These are phyloP conservation scores for Albula glossodonta DNA, from an alignment of 2,113 vertebrate genomes.

Conservation along the genomic window DNA sequence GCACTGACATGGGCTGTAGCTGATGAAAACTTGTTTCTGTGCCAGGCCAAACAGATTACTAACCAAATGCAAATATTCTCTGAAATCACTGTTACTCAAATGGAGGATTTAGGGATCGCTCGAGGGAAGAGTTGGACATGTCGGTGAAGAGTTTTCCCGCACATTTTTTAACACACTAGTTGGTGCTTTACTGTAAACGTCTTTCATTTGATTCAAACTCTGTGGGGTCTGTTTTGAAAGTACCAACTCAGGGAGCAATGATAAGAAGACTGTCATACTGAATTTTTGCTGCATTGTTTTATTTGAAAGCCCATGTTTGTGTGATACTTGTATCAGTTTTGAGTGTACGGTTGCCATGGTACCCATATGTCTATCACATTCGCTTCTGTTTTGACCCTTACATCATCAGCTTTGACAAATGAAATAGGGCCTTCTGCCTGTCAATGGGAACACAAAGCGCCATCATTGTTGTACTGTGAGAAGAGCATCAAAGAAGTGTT, in stretches of 20 bases:
- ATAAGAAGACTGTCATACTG: too few species aligned
- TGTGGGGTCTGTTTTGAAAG: neutral
- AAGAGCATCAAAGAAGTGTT: slow-evolving; percentile 15
- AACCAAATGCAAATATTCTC: neutral
- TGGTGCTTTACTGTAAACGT: too few species aligned
- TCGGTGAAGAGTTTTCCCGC: too few species aligned
- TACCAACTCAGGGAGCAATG: too few species aligned
- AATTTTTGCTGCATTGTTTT: neutral
- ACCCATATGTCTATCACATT: too few species aligned
- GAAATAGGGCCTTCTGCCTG: neutral
- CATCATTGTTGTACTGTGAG: slow-evolving; percentile 5
- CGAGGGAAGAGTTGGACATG: neutral
- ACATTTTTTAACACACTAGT: too few species aligned
- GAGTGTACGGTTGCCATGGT: neutral
- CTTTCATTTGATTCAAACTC: neutral
- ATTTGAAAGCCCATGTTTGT: neutral
- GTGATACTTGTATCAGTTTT: neutral
- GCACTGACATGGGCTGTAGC: neutral
- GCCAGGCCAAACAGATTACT: neutral
- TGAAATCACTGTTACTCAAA: neutral
- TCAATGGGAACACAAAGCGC: slow-evolving; percentile 5
- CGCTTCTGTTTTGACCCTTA: too few species aligned
- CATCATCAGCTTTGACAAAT: too few species aligned
- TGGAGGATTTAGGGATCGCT: neutral
- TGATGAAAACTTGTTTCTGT: neutral